Evolutionary conservation across 2,113 vertebrate species (phyloP).

Genomic region (Sula dactylatra): DNA sequence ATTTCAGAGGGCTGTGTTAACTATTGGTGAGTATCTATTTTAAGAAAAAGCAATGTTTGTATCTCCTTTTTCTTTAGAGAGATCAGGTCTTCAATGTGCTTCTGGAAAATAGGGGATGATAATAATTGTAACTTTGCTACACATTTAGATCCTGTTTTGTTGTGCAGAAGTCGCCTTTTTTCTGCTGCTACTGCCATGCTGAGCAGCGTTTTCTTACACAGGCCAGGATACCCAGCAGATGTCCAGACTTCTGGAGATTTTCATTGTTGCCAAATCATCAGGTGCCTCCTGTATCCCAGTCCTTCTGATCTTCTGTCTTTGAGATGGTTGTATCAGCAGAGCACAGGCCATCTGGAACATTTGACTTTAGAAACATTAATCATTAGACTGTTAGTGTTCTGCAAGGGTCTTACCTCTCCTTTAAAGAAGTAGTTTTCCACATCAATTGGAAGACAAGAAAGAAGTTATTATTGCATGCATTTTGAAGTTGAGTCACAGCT

Average conservation of each 20-base stretch:
- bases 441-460: background rate
- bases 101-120: background rate
- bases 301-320: background rate
- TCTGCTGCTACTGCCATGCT: background rate
- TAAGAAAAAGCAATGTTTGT: background rate
- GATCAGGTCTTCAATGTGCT: background rate
- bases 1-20: background rate
- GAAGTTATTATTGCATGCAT: background rate
- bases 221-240: background rate
- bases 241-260: background rate
- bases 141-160: background rate
- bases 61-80: background rate
- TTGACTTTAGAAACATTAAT: background rate
- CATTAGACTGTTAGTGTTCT: background rate
- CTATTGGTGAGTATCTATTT: background rate
- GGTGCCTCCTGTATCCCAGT: background rate
- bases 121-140: background rate
- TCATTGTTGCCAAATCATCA: background rate
- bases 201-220: background rate
- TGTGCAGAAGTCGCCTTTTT: background rate
- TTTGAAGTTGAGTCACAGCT: background rate
- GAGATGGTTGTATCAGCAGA: background rate
- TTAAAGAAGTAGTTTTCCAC: background rate
- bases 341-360: fast-evolving
- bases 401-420: background rate